Evolutionary conservation across 92 coral and sea anemone species (phyloP), one percentile per base, ranked within the genome.

Genomic region (Zoanthus gigantus): DNA sequence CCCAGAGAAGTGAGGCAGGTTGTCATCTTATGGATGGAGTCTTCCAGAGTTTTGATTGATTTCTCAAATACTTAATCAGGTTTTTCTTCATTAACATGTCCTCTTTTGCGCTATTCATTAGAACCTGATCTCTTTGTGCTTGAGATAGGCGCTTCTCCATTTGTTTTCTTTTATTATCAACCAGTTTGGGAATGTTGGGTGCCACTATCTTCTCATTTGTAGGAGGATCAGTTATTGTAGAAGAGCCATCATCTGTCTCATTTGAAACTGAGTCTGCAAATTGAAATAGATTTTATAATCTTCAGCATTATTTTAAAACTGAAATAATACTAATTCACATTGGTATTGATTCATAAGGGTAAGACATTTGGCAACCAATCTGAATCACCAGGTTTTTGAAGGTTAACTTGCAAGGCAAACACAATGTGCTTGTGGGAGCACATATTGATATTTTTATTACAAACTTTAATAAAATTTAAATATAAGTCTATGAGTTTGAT

Each of bases 101-200:
- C 15, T 90, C 93, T 76, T 90, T 90, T 6, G 93, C 93, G 29
- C 65, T 73, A 76, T 72, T 73, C 88, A 90, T 87, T 42, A 90
- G 77, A 4, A 90, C 42, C 45, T 87, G 88, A 34, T 90, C 93
- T 57, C 85, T 47, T 72, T 90, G 91, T 7, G 88, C 93, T 71
- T 90, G 91, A n/a, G 93, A 87, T 12, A 90, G 88, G 9, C 61
- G n/a, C 57, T 90, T 90, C 32, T 90, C 93, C 91, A 74, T 87
- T 34, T 90, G 93, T 37, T 71, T 87, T 11, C 93, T 72, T 71
- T 90, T 90, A 46, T 87, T 90, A 84, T 90, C 93, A 9, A 90
- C 93, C 16, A 90, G 83, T 53, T 87, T 86, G 9, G 93, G 90
- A 37, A 90, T 90, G 72, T 77, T 85, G 67, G 92, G 3, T 6